Evolutionary conservation across 2,888 invertebrate species (phyloP), one percentile per base, ranked within the genome.

Genomic region (Cerastis rubricosa): DNA sequence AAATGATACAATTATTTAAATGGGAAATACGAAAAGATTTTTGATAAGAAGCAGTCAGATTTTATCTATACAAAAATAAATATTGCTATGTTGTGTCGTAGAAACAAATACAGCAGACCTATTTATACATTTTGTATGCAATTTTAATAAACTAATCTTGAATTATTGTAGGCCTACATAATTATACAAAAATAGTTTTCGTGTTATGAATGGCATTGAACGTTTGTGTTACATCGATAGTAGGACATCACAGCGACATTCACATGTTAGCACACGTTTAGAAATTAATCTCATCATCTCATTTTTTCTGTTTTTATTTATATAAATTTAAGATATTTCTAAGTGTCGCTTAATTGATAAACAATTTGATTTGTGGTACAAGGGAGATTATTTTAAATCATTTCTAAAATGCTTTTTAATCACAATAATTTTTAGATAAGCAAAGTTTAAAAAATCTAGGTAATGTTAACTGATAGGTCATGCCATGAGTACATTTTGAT

Each of bases 321-420:
- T 71, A 83, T 88, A 85, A 87, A 88, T 85, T 86, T 87, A 89
- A 86, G 86, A 88, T 88, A 86, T 81, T 92, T 94, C 93, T 93
- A 94, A 94, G 94, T 94, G 94, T 95, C 93, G 92, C 91, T 91
- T 94, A 91, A 87, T 90, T 84, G 86, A 88, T 94, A 93, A 79
- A 91, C 93, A 91, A 90, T 92, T 93, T 92, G 89, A 89, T 93
- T 93, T 92, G 91, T 92, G 94, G 94, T 95, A 93, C 92, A 95
- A 93, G 94, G 95, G 94, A 95, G 94, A 94, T 95, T 94, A 93
- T 91, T 93, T 94, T 94, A 90, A 93, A 93, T 92, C 92, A 94
- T 94, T 93, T 94, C 88, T 93, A 92, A 95, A 95, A 95, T 94
- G 95, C 94, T 95, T 94, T 93, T 94, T 93, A 92, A 92, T 94